Percentiles rank a stretch among this genome's conserved stretches.
These are phyloP conservation scores for Cecidostiba fungosa DNA, from an alignment of 2,888 invertebrate species.

Conservation along the genomic window DNA sequence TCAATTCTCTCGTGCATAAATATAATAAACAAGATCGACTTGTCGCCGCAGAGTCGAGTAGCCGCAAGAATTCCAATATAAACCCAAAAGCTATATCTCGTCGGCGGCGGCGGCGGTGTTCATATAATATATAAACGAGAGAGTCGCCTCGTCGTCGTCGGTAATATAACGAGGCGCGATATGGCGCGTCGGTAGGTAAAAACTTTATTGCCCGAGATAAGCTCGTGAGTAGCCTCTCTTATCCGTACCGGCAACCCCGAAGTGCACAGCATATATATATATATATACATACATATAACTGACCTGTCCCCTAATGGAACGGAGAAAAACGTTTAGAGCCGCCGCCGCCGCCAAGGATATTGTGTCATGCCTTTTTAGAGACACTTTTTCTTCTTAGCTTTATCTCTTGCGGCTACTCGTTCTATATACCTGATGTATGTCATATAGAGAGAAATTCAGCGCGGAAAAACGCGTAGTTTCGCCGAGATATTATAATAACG, in stretches of 20 bases:
- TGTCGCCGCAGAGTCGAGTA: no score
- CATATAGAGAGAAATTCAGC: neutral
- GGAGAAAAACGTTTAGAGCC: slow-evolving; percentile 49
- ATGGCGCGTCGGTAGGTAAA: slow-evolving; percentile 42
- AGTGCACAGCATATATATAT: neutral
- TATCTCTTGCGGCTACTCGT: slow-evolving; percentile 3
- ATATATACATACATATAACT: neutral
- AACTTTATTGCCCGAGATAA: slow-evolving; percentile 48
- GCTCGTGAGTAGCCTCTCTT: slow-evolving; percentile 34
- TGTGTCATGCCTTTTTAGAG: neutral
- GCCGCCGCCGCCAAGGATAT: neutral
- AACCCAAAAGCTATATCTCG: slow-evolving; percentile 10
- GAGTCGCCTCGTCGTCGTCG: neutral
- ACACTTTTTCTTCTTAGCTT: neutral
- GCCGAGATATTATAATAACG: neutral
- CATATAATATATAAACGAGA: slow-evolving; percentile 6
- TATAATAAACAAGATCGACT: no score
- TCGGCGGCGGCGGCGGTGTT: neutral
- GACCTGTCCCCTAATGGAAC: slow-evolving; percentile 63
- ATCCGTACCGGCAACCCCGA: neutral
- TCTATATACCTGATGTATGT: no score
- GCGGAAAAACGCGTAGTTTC: no score
- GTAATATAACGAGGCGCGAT: slow-evolving; percentile 27
- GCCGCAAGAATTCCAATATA: neutral
- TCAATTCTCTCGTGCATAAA: no score